phyloP scores from a whole-genome alignment of 1,140 invertebrate species.

The Drosophila arizonae region DNA sequence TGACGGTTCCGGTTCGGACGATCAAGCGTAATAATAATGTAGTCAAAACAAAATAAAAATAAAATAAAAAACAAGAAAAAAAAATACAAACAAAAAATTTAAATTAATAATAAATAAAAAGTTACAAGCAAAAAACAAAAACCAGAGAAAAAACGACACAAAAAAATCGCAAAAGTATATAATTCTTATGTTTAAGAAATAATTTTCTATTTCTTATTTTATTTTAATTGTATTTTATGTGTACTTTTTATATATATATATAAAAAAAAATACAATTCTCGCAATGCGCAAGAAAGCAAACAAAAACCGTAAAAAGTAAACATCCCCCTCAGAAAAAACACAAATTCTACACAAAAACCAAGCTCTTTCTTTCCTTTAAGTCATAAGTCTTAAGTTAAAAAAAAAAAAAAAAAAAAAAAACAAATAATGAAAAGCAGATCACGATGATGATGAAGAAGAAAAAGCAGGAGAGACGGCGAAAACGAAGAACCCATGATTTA shows the following conservation, averaged over 20 bases:
- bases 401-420: constrained; percentile 45
- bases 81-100: constrained; percentile 73
- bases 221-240: constrained; percentile 83
- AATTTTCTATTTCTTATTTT: constrained; percentile 82
- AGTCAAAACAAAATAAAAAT: constrained; percentile 80
- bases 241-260: constrained; percentile 82
- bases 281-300: constrained; percentile 50
- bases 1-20: constrained; percentile 81
- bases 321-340: constrained; percentile 45
- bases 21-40: constrained; percentile 83
- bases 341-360: constrained; percentile 61
- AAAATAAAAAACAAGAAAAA: constrained; percentile 50
- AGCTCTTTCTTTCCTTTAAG: constrained; percentile 74
- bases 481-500: constrained; percentile 53
- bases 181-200: constrained; percentile 82
- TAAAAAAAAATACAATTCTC: constrained; percentile 49
- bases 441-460: constrained; percentile 12
- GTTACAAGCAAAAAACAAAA: constrained; percentile 75
- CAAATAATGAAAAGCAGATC: constrained; percentile 29
- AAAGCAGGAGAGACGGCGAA: constrained; percentile 36
- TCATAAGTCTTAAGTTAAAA: constrained; percentile 74
- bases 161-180: constrained; percentile 82
- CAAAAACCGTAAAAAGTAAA: constrained; percentile 63
- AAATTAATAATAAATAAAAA: constrained; percentile 81
- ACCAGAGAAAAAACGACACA: constrained; percentile 65